These are phyloP conservation scores for Perithous albicinctus DNA, from an alignment of 2,888 invertebrate species.

Conservation along the genomic window DNA sequence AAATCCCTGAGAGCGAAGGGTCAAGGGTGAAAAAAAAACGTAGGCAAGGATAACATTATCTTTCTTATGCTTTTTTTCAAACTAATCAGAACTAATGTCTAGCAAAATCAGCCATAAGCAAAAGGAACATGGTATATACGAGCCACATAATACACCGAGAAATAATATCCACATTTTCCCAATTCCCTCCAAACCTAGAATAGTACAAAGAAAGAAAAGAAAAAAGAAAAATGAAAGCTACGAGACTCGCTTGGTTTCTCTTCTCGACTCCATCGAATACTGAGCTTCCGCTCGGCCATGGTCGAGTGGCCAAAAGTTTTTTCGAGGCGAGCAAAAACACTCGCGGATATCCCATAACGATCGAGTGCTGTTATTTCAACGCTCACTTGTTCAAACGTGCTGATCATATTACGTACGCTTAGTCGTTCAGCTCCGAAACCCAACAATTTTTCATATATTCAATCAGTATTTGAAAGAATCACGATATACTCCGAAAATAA, in stretches of 20 bases:
- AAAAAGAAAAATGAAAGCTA: no score
- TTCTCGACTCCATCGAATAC: not conserved
- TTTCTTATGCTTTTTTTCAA: conserved; percentile 13
- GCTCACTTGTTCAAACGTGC: conserved; percentile 40
- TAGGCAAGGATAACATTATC: conserved; percentile 33
- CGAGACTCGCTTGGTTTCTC: no score
- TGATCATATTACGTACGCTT: not conserved
- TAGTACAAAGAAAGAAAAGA: not conserved
- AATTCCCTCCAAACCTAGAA: no score
- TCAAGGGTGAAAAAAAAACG: conserved; percentile 45
- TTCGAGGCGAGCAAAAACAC: conserved; percentile 26
- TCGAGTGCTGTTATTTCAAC: conserved; percentile 50
- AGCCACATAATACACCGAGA: no score
- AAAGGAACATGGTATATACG: not conserved
- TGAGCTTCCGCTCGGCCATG: conserved; percentile 4
- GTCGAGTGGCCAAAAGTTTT: conserved; percentile 19
- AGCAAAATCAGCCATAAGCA: conserved; percentile 6
- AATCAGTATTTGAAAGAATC: not conserved
- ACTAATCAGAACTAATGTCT: not conserved
- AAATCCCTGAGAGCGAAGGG: conserved; percentile 59
- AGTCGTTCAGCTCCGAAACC: not conserved
- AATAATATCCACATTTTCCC: no score
- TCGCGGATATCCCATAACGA: conserved; percentile 24
- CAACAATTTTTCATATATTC: not conserved
- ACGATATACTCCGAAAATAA: not conserved